phyloP scores from a whole-genome alignment of 1,140 invertebrate species.

The Odontomachus brunneus region DNA sequence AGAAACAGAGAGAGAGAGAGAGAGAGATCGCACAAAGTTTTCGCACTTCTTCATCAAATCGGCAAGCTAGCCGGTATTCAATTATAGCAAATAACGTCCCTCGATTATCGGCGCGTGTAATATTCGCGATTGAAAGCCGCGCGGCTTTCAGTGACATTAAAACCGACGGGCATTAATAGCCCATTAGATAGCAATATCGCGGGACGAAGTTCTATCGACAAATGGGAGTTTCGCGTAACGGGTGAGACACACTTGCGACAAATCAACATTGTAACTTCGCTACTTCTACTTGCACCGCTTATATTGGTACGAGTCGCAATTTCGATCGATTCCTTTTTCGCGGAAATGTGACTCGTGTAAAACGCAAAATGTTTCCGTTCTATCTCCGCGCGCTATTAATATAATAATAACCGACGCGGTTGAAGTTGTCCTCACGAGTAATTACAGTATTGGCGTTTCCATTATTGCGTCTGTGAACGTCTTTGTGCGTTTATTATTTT shows the following conservation, averaged over 20 bases:
- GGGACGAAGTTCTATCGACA: not conserved
- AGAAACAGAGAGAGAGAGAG: too few relatives aligned
- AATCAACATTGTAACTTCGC: not conserved
- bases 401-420: too few relatives aligned
- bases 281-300: not conserved
- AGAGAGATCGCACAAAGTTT: not conserved
- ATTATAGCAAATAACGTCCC: slow-evolving; percentile 28
- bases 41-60: not conserved
- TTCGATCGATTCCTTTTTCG: too few relatives aligned
- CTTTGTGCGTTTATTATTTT: too few relatives aligned
- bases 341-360: too few relatives aligned
- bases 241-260: not conserved
- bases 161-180: not conserved
- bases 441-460: too few relatives aligned
- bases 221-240: not conserved
- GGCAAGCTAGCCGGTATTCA: not conserved
- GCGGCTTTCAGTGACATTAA: slow-evolving; percentile 4
- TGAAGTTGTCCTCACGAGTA: too few relatives aligned
- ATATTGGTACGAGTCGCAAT: too few relatives aligned
- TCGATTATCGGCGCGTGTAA: slow-evolving; percentile 8
- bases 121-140: slow-evolving; percentile 16
- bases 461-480: too few relatives aligned
- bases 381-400: too few relatives aligned
- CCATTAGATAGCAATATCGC: slow-evolving; percentile 8
- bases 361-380: too few relatives aligned